A percentile compares a stretch with the other conserved stretches of the same genome.
These are phyloP conservation scores for Erebia ligea DNA, from an alignment of 2,888 invertebrate genomes.

Conservation along the genomic window DNA sequence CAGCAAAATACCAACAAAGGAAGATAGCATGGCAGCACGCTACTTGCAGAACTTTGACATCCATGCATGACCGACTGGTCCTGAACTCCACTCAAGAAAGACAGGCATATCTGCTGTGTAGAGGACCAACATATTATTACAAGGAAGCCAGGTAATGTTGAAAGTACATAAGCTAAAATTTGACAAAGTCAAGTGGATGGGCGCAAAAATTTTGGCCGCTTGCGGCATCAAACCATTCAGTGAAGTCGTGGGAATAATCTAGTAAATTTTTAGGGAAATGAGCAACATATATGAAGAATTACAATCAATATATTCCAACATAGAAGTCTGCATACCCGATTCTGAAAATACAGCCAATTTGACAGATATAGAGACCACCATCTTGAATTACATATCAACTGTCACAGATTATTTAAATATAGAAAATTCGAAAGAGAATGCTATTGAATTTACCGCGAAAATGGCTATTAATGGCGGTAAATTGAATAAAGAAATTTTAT, in stretches of 20 bases:
- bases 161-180: background rate
- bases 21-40: conserved; percentile 60
- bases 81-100: conserved; percentile 69
- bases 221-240: too few species aligned
- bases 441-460: conserved; percentile 45
- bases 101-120: conserved; percentile 84
- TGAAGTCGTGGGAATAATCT: too few species aligned
- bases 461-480: conserved; percentile 38
- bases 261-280: conserved; percentile 63
- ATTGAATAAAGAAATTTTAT: conserved; percentile 52
- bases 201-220: too few species aligned
- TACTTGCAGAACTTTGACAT: conserved; percentile 55
- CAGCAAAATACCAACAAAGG: conserved; percentile 56
- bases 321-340: conserved; percentile 79
- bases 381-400: conserved; percentile 53
- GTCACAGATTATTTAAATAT: conserved; percentile 42
- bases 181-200: too few species aligned
- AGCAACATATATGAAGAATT: conserved; percentile 77
- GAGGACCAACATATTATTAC: conserved; percentile 83
- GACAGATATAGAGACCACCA: conserved; percentile 56
- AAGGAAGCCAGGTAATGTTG: conserved; percentile 79
- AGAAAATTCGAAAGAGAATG: conserved; percentile 37
- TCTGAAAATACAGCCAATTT: conserved; percentile 46
- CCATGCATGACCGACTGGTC: conserved; percentile 49
- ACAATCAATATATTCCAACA: conserved; percentile 83